Percentiles rank a stretch among this genome's conserved stretches.
phyloP scores from a whole-genome alignment of 1,140 invertebrate genomes.

The Drosophila nannoptera region DNA sequence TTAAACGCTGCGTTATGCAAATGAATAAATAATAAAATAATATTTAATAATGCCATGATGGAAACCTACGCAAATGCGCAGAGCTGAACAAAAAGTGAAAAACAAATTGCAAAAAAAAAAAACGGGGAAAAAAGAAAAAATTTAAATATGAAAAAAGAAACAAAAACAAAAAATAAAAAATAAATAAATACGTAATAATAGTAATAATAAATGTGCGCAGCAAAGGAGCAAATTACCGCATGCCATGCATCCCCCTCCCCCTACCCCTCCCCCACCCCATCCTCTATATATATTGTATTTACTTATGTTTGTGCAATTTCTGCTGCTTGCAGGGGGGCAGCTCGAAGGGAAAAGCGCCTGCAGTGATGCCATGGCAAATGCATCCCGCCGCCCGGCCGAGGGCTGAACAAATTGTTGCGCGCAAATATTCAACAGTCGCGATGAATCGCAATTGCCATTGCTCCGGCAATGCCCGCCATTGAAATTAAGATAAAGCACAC shows the following conservation, averaged over 20 bases:
- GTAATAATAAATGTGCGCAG: conserved; percentile 37
- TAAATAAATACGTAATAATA: conserved; percentile 35
- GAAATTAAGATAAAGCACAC: conserved; percentile 43
- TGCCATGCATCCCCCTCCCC: conserved; percentile 29
- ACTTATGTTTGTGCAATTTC: conserved; percentile 1
- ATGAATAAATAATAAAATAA: conserved; percentile 64
- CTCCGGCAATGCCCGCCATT: conserved; percentile 16
- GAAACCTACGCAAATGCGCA: conserved; percentile 26
- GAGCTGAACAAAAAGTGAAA: neutral
- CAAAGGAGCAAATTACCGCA: conserved; percentile 46
- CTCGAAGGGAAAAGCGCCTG: conserved; percentile 24
- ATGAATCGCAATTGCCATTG: conserved; percentile 20
- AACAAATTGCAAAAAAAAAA: neutral
- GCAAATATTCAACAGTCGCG: conserved; percentile 57
- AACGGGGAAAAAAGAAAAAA: conserved; percentile 12
- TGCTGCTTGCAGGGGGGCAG: conserved; percentile 33
- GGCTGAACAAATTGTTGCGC: conserved; percentile 54
- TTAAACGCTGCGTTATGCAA: conserved; percentile 20
- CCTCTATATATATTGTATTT: conserved; percentile 7
- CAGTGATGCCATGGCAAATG: conserved; percentile 50
- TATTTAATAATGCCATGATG: conserved; percentile 63
- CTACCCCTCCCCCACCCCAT: no score
- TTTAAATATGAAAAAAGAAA: neutral
- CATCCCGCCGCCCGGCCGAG: conserved; percentile 38
- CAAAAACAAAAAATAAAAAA: conserved; percentile 6